Base-by-base conservation (phyloP, 2,888 invertebrate species). In the Netelia virgata region DNA sequence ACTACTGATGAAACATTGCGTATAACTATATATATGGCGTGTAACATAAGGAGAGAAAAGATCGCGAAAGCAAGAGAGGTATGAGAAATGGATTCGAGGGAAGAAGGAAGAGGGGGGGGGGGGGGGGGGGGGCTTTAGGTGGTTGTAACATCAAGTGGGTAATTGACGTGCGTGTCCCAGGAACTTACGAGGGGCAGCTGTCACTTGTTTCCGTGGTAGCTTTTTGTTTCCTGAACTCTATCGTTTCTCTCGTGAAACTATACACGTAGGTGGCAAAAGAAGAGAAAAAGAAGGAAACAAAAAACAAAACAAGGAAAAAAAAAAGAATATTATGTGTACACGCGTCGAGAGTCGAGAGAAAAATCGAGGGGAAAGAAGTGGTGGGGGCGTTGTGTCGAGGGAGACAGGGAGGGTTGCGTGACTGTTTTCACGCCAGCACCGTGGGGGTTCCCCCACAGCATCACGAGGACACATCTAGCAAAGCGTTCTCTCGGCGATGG, bases 381-480 rank as follows among this genome's bases (percentile, higher is more conserved):
- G 57, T 1, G 55, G 3, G 57, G 10, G n/a, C 3, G 14, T 11
- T 16, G 47, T 47, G 14, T 41, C 20, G 66, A 1, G 77, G 66
- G 63, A 16, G 66, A 8, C 28, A 63, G 66, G 53, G 76, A 57
- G 70, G 83, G 69, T 84, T 86, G 87, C 85, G 86, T 86, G 86
- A 80, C 86, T 87, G 91, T 92, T 92, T 92, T 92, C 91, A 90
- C 92, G 90, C 89, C 86, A 84, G 88, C 92, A 82, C 92, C 87
- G 83, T 85, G 89, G 92, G 93, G 91, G 90, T 90, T 87, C 88
- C 88, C 89, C 88, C 83, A 84, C 20, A 82, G 87, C 84, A 78
- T 78, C 85, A 77, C 70, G 74, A 82, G 86, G 86, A 81, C 79
- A 75, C 77, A 69, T 72, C 63, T 78, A 63, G 59, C n/a, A 57